Base-by-base conservation (phyloP, 2,113 vertebrate genomes). In the Halcyon senegalensis region DNA sequence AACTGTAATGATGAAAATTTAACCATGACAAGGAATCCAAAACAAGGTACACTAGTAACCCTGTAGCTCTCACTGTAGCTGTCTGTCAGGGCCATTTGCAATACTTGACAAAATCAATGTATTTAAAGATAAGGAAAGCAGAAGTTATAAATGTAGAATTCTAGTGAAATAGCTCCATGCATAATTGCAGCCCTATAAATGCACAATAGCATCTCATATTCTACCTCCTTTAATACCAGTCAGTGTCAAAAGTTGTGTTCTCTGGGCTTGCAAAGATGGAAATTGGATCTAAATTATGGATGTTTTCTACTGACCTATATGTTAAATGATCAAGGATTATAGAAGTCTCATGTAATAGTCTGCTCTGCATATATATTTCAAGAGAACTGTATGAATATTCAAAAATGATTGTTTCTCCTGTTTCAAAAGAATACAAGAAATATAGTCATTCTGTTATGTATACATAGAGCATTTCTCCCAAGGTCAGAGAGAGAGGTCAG, bases 261-360 rank as follows among this genome's bases (percentile, higher is more conserved):
- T 82, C 63, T 68, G 60, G 66, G 64, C 33, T 90, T 86, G 58
- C 30, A 80, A 85, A 83, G 68, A 63, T 88, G 41, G 70, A 88
- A 95, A 94, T 96, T 80, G 77, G 70, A 89, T 84, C 59, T 96
- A 87, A 96, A 93, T 87, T 63, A 94, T 82, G 35, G 46, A 92
- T 96, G 50, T 86, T 95, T 92, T 86, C 68, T 73, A 59, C 58
- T 94, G 64, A 72, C 81, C 70, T 80, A 56, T 94, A 75, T 80
- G 50, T 90, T 89, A 94, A 91, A 87, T 93, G 88, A 93, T 92
- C 74, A 67, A 39, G 78, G 93, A 69, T 83, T 92, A 67, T 4
- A 63, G 41, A 73, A 35, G 44, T n/a, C 59, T 59, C 50, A 27
- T 76, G n/a, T 63, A 69, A 14, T 50, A 64, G 39, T 60, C 84